Evolutionary conservation across 2,113 vertebrate species (phyloP), one percentile per base, ranked within the genome.

Genomic region (rabbit (Oryctolagus cuniculus)): DNA sequence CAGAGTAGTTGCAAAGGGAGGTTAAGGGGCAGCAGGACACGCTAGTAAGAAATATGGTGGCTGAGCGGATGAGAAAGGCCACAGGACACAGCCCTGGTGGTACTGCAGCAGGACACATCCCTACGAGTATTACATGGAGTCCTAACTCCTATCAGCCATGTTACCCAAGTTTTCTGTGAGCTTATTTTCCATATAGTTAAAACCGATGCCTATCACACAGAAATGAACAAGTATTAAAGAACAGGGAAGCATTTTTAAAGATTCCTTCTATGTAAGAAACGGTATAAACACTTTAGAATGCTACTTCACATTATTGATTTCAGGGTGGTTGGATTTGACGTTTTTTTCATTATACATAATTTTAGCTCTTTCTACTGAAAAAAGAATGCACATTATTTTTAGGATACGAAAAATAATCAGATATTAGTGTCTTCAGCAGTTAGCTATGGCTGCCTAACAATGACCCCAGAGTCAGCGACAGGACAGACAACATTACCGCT

Each of bases 371-470:
- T 86, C 51, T 44, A 74, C 27, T 21, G 83, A 79, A 73, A 87
- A 77, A 44, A 21, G 17, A 85, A 78, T 51, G n/a, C 0, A 69
- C 66, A 67, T 72, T 79, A 51, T 29, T 38, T 89, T 86, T 51
- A 93, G 61, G n/a, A n/a, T 61, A 61, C 22, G 21, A 83, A 63
- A 67, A 74, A 85, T 44, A 31, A 73, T 66, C 24, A 64, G 5
- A 58, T 16, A 15, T 31, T 81, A 72, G 89, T 27, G 55, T 66
- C 0, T 19, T 0, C 9, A 15, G 77, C 78, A 58, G 8, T 78
- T 90, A 77, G 16, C 44, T 93, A 72, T 66, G n/a, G 19, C 31
- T 72, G 53, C 5, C 51, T 81, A 96, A 92, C 19, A 80, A 81
- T 34, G 29, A 66, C 9, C 10, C 3, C 7, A 12, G 63, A 29